Base-by-base conservation (phyloP, 2,888 invertebrate species). In the Luffia ferchaultella region DNA sequence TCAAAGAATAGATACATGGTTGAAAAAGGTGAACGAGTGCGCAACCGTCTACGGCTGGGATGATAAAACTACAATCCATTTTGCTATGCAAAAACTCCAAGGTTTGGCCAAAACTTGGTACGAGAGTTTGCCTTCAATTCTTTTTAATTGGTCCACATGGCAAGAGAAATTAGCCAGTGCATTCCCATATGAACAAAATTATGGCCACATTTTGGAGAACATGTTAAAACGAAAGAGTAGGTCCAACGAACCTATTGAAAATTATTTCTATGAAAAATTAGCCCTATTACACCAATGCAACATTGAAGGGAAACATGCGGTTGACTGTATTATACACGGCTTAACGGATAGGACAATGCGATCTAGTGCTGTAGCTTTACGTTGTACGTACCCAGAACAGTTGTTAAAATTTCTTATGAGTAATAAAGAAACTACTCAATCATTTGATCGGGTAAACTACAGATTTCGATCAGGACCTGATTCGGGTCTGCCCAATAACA, bases 71-170 rank as follows among this genome's bases (percentile, higher is more conserved):
- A 52, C 18, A 2, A 43, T 52, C n/a, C 53, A 54, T 48, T 58
- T 56, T 51, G 62, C 62, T 1, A 54, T 59, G 53, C 54, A 57
- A 16, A 62, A 60, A 56, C 53, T 61, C 9, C 30, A 50, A 16
- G 61, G 61, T 1, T 47, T 60, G 19, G 60, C 61, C 20, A 54
- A 58, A 44, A 52, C 16, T 2, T 60, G 57, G 60, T 58, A 55
- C 42, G 53, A 52, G n/a, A 51, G 54, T 43, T 41, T 57, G 9
- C 51, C 51, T 15, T 48, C 57, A 15, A 48, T 58, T 16, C 16
- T 52, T 12, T 52, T 43, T 18, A 45, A 52, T 17, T 59, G 59
- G 59, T 51, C 45, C 2, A 50, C 57, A 50, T 61, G 58, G 60
- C 60, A 62, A 46, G 50, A 30, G 42, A 53, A 56, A 43, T 19